These are phyloP conservation scores for Cacoxenus indagator DNA, from an alignment of 2,888 invertebrate species.

Conservation along the genomic window DNA sequence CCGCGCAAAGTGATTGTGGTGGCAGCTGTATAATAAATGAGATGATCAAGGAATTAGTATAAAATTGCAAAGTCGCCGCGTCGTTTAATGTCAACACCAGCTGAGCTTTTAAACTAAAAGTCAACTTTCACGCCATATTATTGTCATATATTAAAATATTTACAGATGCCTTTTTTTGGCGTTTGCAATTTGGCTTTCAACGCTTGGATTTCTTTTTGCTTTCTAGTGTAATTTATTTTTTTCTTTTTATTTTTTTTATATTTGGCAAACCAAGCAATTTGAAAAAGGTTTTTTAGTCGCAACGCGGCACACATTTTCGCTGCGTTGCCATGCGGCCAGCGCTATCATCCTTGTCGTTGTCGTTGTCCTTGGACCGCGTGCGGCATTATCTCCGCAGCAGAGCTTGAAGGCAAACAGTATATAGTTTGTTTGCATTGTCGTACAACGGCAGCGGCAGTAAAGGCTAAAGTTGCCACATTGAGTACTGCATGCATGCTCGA, in stretches of 20 bases:
- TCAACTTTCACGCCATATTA: slow-evolving; percentile 19
- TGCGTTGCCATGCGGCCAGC: background rate
- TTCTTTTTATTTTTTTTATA: slow-evolving; percentile 26
- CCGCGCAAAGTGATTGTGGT: slow-evolving; percentile 89
- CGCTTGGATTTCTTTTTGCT: background rate
- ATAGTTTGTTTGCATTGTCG: background rate
- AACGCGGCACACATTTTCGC: slow-evolving; percentile 21
- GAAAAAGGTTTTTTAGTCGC: slow-evolving; percentile 33
- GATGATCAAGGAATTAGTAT: background rate
- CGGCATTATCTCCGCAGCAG: slow-evolving; percentile 33
- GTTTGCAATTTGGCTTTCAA: background rate
- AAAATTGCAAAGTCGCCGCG: background rate
- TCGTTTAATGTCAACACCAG: background rate
- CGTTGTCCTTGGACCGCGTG: slow-evolving; percentile 11
- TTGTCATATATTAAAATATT: slow-evolving; percentile 9
- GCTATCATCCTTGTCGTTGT: background rate
- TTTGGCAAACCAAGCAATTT: slow-evolving; percentile 44
- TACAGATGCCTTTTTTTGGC: background rate
- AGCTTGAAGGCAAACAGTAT: slow-evolving; percentile 22
- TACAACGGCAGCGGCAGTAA: slow-evolving; percentile 34
- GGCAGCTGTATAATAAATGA: slow-evolving; percentile 75
- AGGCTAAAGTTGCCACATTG: slow-evolving; percentile 39
- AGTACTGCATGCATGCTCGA: background rate
- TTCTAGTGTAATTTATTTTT: background rate
- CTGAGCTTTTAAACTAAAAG: slow-evolving; percentile 8